Conservation (phyloP, 2,113 vertebrate species). For the Coracopsis vasa region DNA sequence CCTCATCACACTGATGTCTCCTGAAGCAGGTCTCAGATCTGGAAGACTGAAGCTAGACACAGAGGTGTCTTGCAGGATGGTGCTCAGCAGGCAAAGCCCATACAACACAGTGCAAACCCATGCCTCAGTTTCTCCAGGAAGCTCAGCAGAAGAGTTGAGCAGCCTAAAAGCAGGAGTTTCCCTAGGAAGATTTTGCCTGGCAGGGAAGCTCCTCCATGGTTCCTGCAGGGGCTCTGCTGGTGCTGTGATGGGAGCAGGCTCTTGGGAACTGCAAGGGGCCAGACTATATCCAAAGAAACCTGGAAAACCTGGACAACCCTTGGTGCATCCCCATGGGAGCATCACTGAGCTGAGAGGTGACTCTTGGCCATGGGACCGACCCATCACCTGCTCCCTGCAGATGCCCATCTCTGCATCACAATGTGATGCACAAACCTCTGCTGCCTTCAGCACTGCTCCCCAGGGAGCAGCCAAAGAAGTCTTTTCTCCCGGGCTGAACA, state of each 20-base stretch:
- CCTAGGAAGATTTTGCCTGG: neutral
- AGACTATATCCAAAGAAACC: neutral
- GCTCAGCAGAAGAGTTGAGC: neutral
- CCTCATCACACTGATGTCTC: neutral
- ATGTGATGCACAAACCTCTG: neutral
- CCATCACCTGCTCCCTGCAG: neutral
- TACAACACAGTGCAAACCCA: rapidly evolving
- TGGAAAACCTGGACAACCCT: neutral
- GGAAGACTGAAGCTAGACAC: neutral
- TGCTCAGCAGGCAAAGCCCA: neutral
- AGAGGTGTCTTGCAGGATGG: neutral
- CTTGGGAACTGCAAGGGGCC: neutral
- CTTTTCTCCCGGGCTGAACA: neutral
- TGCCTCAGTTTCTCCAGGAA: neutral
- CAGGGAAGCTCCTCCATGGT: neutral
- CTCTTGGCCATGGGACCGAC: neutral
- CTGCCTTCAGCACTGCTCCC: rapidly evolving
- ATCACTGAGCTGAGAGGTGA: neutral
- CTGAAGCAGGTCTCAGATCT: neutral
- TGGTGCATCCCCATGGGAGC: neutral
- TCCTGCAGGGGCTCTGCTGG: neutral
- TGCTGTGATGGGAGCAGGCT: neutral
- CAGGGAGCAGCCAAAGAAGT: rapidly evolving
- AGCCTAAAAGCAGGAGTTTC: neutral
- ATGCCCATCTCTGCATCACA: neutral